Evolutionary conservation across 2,113 vertebrate genomes (phyloP).

Genomic region (Sinocyclocheilus rhinocerous): DNA sequence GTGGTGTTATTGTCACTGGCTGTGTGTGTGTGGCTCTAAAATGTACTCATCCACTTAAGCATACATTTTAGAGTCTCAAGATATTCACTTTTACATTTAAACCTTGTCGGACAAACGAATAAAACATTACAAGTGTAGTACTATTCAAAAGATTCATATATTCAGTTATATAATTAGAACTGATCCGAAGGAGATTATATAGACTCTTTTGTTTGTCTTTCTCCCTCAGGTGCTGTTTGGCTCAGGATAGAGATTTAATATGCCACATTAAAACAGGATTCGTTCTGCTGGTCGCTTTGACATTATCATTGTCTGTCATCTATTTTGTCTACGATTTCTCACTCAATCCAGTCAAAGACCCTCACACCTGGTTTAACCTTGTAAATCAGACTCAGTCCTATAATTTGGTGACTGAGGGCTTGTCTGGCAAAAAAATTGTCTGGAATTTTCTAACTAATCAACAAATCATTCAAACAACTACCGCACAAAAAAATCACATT

Average conservation of each 20-base stretch:
- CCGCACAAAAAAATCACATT: neutral
- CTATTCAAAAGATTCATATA: neutral
- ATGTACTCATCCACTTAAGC: too few relatives aligned
- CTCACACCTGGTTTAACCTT: neutral
- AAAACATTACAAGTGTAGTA: neutral
- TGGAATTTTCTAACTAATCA: neutral
- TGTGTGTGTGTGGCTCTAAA: too few relatives aligned
- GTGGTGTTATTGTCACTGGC: neutral
- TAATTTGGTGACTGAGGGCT: neutral
- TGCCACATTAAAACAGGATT: constrained; percentile 19
- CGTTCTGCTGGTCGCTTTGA: neutral
- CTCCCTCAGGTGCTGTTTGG: constrained; percentile 3
- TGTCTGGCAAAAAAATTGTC: neutral
- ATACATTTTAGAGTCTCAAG: too few relatives aligned
- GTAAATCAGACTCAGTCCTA: neutral
- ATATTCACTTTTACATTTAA: too few relatives aligned
- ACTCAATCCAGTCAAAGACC: neutral
- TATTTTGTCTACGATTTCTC: neutral
- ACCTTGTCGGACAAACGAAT: too few relatives aligned
- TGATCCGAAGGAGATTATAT: neutral
- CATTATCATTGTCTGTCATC: neutral
- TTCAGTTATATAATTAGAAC: neutral
- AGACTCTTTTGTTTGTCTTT: neutral
- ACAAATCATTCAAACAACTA: neutral
- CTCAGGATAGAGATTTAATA: neutral